Percentiles rank a stretch among this genome's conserved stretches.
phyloP scores from a whole-genome alignment of 92 coral and sea anemone genomes.

The Phymanthus crucifer region DNA sequence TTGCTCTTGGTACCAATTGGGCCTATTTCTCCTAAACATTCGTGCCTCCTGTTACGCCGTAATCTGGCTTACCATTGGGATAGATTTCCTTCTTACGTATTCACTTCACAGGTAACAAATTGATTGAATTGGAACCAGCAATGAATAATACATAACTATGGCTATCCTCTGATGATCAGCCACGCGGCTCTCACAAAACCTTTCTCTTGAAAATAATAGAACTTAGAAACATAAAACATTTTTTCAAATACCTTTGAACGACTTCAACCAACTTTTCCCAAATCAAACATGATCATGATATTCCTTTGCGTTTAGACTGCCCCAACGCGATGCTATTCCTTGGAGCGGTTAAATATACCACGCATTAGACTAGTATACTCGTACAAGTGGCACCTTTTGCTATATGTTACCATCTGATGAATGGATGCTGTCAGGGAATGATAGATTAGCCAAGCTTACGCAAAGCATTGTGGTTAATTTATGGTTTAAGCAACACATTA shows the following conservation, averaged over 20 bases:
- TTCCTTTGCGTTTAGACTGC: background rate
- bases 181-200: background rate
- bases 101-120: background rate
- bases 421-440: background rate
- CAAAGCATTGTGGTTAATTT: slow-evolving; percentile 9
- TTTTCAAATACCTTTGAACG: background rate
- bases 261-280: background rate
- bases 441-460: slow-evolving; percentile 9
- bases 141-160: background rate
- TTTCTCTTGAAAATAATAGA: background rate
- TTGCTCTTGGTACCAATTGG: background rate
- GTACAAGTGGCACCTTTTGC: background rate
- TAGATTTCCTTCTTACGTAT: background rate
- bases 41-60: background rate
- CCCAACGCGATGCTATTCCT: background rate
- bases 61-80: background rate
- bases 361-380: background rate
- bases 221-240: background rate
- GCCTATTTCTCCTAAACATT: background rate
- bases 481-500: slow-evolving; percentile 14
- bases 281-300: background rate
- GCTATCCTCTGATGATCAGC: too few relatives aligned
- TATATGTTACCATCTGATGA: slow-evolving; percentile 8
- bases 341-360: background rate
- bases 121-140: background rate